Percentiles rank a stretch among this genome's conserved stretches.
These are phyloP conservation scores for Xanthorhoe spadicearia DNA, from an alignment of 2,888 invertebrate genomes.

Conservation along the genomic window DNA sequence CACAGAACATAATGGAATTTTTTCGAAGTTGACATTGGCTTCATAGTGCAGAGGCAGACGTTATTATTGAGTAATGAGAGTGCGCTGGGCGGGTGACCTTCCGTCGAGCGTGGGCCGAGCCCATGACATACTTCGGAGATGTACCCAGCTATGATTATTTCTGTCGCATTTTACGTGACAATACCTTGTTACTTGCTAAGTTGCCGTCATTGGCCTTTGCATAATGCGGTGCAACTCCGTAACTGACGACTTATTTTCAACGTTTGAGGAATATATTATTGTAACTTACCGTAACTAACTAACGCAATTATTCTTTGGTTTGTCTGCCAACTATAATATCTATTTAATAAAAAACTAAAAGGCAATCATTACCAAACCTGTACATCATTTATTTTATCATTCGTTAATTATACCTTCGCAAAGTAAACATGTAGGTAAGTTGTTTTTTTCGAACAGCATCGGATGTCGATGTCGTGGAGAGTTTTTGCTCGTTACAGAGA, in stretches of 20 bases:
- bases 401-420: conserved; percentile 30
- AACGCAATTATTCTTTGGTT: too few relatives aligned
- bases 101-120: conserved; percentile 76
- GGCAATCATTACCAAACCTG: not conserved
- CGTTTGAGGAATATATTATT: not conserved
- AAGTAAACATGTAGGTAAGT: conserved; percentile 41
- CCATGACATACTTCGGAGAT: conserved; percentile 82
- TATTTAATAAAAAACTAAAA: too few relatives aligned
- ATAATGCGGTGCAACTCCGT: conserved; percentile 24
- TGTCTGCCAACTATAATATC: too few relatives aligned
- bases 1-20: conserved; percentile 39
- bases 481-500: conserved; percentile 80
- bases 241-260: conserved; percentile 6
- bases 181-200: conserved; percentile 37
- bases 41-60: conserved; percentile 52
- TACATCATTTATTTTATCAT: conserved; percentile 20
- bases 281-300: too few relatives aligned
- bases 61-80: conserved; percentile 64
- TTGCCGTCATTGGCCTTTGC: conserved; percentile 32
- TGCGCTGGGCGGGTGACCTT: conserved; percentile 75
- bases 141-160: conserved; percentile 72
- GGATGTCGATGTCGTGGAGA: conserved; percentile 71
- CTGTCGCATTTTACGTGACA: conserved; percentile 67
- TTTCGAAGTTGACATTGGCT: conserved; percentile 50
- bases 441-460: conserved; percentile 62